These are phyloP conservation scores for Oxyruncus cristatus DNA, from an alignment of 2,113 vertebrate genomes.

Conservation along the genomic window DNA sequence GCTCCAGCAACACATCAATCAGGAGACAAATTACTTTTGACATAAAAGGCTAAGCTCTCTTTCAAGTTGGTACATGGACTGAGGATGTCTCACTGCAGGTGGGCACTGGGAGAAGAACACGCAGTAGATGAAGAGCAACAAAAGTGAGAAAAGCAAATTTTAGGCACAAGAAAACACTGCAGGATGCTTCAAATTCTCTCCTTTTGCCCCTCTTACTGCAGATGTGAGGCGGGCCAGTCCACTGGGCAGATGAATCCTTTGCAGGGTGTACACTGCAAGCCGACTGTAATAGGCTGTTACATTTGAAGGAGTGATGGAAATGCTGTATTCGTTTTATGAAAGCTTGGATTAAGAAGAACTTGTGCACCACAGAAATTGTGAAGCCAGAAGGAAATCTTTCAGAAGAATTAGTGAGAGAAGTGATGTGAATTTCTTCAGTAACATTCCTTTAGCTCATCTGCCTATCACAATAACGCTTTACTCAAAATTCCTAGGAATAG, in stretches of 20 bases:
- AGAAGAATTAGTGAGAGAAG: not conserved
- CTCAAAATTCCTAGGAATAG: not conserved
- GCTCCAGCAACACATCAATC: not conserved
- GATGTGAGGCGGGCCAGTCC: not conserved
- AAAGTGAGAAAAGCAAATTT: not conserved
- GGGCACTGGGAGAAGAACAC: not conserved
- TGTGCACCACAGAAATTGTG: not conserved
- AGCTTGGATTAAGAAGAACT: not conserved
- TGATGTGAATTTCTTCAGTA: not conserved
- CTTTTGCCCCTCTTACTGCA: not conserved
- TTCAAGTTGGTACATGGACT: not conserved
- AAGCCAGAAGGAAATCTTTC: not conserved
- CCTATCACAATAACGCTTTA: not conserved
- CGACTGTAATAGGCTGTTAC: not conserved
- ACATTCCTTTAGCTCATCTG: not conserved
- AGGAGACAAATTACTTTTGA: not conserved
- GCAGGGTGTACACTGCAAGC: not conserved
- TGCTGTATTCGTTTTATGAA: not conserved
- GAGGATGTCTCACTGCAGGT: not conserved
- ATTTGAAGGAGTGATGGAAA: not conserved
- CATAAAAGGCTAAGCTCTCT: not conserved
- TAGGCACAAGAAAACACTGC: not conserved
- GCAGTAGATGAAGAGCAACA: not conserved
- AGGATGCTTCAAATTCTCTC: not conserved
- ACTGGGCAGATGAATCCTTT: not conserved